Evolutionary conservation across 2,888 invertebrate genomes (phyloP).

Genomic region (Hybos culiciformis): DNA sequence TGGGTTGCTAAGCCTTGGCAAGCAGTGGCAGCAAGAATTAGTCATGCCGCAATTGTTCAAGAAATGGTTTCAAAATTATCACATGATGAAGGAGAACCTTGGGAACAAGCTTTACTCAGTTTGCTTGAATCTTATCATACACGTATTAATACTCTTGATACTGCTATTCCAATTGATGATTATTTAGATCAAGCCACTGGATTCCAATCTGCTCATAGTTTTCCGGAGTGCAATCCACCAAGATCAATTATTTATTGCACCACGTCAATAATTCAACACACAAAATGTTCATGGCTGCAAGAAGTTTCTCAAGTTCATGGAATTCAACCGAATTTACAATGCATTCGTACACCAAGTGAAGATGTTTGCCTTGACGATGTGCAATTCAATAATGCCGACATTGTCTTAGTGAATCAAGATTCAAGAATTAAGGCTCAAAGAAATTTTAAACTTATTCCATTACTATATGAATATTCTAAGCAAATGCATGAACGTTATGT

Average conservation of each 20-base stretch:
- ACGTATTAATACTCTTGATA: conserved; percentile 40
- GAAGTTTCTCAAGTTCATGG: conserved; percentile 62
- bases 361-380: conserved; percentile 58
- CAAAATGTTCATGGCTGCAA: conserved; percentile 67
- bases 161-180: conserved; percentile 49
- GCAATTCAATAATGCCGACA: conserved; percentile 48
- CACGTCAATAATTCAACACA: conserved; percentile 50
- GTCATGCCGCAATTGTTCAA: conserved; percentile 39
- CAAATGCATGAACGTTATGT: conserved; percentile 31
- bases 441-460: conserved; percentile 34
- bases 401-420: conserved; percentile 58
- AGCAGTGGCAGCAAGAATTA: conserved; percentile 48
- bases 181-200: conserved; percentile 49
- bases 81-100: conserved; percentile 32
- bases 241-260: conserved; percentile 52
- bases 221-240: conserved; percentile 53
- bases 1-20: conserved; percentile 74
- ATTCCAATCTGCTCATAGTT: conserved; percentile 52
- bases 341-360: conserved; percentile 45
- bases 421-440: conserved; percentile 53
- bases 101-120: conserved; percentile 46
- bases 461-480: conserved; percentile 27
- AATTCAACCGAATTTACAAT: conserved; percentile 65
- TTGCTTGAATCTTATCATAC: conserved; percentile 46
- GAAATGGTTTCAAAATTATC: conserved; percentile 36